Evolutionary conservation across 2,888 invertebrate genomes (phyloP).

Genomic region (Calliphora vomitoria): DNA sequence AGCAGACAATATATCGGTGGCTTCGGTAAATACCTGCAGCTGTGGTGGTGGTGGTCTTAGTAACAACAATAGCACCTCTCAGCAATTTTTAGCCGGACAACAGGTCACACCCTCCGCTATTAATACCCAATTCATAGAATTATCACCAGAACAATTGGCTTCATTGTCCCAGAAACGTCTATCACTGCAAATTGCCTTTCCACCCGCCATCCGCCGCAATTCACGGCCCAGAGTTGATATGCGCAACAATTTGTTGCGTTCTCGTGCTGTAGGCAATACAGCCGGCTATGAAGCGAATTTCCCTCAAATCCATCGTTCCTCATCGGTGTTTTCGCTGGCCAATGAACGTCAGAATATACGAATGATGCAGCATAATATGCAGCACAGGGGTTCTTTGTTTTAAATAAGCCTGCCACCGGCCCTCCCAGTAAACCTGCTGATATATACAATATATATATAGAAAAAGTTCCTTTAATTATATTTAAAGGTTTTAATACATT

Average conservation of each 20-base stretch:
- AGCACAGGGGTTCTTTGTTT: constrained; percentile 82
- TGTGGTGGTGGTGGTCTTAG: constrained; percentile 74
- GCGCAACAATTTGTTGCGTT: constrained; percentile 82
- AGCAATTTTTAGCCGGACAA: constrained; percentile 49
- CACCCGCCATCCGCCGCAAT: constrained; percentile 78
- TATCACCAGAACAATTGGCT: constrained; percentile 83
- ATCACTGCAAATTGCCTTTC: constrained; percentile 84
- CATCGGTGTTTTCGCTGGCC: constrained; percentile 78
- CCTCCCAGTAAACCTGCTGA: background rate
- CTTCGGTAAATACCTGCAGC: constrained; percentile 79
- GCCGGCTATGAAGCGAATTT: constrained; percentile 69
- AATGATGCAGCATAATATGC: constrained; percentile 78
- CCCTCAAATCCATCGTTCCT: constrained; percentile 81
- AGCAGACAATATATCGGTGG: constrained; percentile 79
- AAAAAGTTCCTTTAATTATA: constrained; percentile 40
- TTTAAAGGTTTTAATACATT: constrained; percentile 39
- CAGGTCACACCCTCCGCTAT: background rate
- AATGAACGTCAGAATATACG: constrained; percentile 78
- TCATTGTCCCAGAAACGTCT: constrained; percentile 83
- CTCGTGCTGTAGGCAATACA: constrained; percentile 77
- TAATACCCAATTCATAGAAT: constrained; percentile 81
- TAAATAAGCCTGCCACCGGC: constrained; percentile 58
- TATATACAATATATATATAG: background rate
- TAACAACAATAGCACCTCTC: constrained; percentile 9
- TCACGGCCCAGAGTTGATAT: constrained; percentile 78